Conservation (phyloP, 2,113 vertebrate species). For the Sorex fumeus region DNA sequence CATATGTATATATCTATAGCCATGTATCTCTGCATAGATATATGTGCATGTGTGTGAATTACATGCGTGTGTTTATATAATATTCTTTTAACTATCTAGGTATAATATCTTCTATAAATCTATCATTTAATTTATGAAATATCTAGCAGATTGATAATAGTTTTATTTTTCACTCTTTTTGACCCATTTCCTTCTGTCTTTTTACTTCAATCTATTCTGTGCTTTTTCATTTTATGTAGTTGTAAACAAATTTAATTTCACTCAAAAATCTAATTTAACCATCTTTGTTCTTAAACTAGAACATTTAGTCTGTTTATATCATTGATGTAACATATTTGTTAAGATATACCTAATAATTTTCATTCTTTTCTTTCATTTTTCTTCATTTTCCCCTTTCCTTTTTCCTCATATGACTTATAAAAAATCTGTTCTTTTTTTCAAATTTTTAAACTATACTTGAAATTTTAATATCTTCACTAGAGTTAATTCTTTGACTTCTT, state of each 20-base stretch:
- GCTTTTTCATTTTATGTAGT: neutral
- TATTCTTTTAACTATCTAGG: neutral
- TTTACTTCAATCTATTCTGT: neutral
- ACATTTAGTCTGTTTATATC: neutral
- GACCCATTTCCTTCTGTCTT: neutral
- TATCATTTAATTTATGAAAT: neutral
- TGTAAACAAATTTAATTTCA: no score
- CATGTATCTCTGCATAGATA: neutral
- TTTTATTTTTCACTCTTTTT: slow-evolving; percentile 32
- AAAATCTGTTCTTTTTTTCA: no score
- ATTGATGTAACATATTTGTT: no score
- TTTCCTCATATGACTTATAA: no score
- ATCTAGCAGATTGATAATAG: neutral
- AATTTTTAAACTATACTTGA: no score
- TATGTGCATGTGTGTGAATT: no score
- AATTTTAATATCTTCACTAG: no score
- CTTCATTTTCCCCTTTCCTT: neutral
- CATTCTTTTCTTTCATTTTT: neutral
- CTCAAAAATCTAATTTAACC: neutral
- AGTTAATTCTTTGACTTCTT: no score
- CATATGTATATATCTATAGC: neutral
- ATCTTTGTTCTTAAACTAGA: neutral
- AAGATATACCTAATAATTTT: neutral
- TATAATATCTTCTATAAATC: no score
- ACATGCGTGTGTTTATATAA: neutral